Conservation (phyloP, 2,797 vertebrate genomes). For the Girardinus metallicus region DNA sequence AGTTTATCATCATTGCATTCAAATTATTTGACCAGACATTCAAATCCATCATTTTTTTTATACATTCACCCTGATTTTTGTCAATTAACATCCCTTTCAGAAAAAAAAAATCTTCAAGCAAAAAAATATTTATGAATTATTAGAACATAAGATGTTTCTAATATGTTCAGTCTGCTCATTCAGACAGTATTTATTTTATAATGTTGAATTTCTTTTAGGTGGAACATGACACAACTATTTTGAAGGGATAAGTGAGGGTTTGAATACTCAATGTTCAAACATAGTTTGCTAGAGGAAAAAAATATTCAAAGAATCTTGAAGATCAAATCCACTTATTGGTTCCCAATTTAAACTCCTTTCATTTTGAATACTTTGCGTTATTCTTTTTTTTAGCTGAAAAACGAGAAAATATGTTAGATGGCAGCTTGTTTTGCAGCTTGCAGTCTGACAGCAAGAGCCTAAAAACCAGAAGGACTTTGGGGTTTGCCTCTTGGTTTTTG, state of each 20-base stretch:
- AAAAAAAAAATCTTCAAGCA: not conserved
- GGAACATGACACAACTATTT: not conserved
- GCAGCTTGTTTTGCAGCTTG: slow-evolving; percentile 7
- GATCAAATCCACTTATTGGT: not conserved
- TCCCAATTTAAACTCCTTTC: not conserved
- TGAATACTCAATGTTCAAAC: not conserved
- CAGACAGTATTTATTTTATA: not conserved
- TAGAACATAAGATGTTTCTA: not conserved
- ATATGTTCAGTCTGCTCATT: not conserved
- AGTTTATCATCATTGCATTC: not conserved
- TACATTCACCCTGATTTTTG: not conserved
- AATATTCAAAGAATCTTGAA: not conserved
- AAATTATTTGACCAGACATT: not conserved
- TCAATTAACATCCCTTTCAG: not conserved
- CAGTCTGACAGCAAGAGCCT: slow-evolving; percentile 38
- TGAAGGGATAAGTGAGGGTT: not conserved
- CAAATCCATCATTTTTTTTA: not conserved
- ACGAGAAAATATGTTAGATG: slow-evolving; percentile 2
- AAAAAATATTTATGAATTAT: not conserved
- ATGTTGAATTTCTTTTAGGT: not conserved
- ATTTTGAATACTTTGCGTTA: not conserved
- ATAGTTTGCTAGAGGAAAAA: not conserved
- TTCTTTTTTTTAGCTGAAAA: not conserved
- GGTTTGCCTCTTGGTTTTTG: slow-evolving; percentile 53
- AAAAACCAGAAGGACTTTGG: slow-evolving; percentile 40